Evolutionary conservation across 2,797 vertebrate species (phyloP).

Genomic region (Fringilla coelebs): DNA sequence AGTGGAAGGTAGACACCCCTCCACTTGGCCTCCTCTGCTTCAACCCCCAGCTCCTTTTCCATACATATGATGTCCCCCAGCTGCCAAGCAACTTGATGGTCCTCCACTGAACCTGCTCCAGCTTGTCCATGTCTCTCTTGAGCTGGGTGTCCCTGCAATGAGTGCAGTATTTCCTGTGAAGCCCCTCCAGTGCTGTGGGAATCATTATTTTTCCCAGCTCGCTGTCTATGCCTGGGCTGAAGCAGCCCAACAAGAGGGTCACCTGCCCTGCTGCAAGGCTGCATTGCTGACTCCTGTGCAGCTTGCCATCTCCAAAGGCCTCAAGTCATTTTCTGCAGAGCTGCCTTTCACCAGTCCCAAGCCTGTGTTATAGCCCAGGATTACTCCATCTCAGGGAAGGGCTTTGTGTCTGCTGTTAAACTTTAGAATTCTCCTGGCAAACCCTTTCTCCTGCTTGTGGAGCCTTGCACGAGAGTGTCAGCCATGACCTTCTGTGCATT

Average conservation of each 20-base stretch:
- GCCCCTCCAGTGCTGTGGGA: not conserved
- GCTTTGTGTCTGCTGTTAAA: not conserved
- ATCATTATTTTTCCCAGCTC: not conserved
- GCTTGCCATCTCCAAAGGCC: not conserved
- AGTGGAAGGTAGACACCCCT: not conserved
- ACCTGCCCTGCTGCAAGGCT: not conserved
- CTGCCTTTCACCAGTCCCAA: not conserved
- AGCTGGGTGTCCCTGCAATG: not conserved
- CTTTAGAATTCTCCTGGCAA: not conserved
- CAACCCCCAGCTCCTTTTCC: not conserved
- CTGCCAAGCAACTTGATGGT: not conserved
- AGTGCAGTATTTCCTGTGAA: not conserved
- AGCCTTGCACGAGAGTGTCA: not conserved
- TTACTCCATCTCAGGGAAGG: not conserved
- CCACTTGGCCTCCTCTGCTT: not conserved
- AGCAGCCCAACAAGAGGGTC: not conserved
- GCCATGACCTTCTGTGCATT: not conserved
- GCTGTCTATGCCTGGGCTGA: accelerated
- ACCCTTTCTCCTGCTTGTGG: not conserved
- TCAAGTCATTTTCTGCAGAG: not conserved
- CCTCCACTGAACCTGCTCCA: not conserved
- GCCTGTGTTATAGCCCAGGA: not conserved
- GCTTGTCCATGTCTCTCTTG: not conserved
- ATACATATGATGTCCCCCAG: not conserved
- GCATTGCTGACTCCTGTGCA: not conserved